Percentiles rank a stretch among this genome's conserved stretches.
Evolutionary conservation across 2,113 vertebrate genomes (phyloP).

Genomic region (Malurus elegans): DNA sequence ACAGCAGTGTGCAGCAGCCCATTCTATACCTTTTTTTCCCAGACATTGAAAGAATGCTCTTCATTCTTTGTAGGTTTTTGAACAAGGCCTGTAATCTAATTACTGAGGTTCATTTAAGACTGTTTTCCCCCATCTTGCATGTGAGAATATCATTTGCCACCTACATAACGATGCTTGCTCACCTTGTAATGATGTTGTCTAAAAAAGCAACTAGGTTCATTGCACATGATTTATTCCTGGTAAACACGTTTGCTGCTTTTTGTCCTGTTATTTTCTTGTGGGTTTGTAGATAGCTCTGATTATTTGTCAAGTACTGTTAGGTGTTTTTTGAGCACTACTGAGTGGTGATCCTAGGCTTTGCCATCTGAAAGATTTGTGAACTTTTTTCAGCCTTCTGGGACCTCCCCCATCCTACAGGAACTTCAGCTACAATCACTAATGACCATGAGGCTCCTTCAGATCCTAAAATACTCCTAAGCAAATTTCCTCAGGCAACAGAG

Average conservation of each 20-base stretch:
- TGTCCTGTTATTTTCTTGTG: not conserved
- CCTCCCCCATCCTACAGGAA: not conserved
- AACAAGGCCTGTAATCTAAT: not conserved
- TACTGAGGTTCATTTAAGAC: not conserved
- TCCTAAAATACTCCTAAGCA: not conserved
- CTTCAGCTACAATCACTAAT: not conserved
- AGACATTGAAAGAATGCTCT: not conserved
- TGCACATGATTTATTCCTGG: not conserved
- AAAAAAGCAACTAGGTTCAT: not conserved
- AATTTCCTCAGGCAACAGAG: not conserved
- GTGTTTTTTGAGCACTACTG: not conserved
- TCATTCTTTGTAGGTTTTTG: not conserved
- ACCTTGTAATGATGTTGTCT: not conserved
- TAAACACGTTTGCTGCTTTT: not conserved
- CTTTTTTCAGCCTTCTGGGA: not conserved
- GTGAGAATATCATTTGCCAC: not conserved
- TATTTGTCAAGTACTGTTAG: not conserved
- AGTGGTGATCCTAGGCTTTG: not conserved
- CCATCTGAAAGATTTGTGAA: not conserved
- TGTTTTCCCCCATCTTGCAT: not conserved
- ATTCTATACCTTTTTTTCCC: not conserved
- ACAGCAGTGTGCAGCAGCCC: not conserved
- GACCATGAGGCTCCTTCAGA: not conserved
- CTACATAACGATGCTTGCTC: accelerated
- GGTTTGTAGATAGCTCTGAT: not conserved